Evolutionary conservation across 2,113 vertebrate genomes (phyloP).

Genomic region (Penelope pileata): DNA sequence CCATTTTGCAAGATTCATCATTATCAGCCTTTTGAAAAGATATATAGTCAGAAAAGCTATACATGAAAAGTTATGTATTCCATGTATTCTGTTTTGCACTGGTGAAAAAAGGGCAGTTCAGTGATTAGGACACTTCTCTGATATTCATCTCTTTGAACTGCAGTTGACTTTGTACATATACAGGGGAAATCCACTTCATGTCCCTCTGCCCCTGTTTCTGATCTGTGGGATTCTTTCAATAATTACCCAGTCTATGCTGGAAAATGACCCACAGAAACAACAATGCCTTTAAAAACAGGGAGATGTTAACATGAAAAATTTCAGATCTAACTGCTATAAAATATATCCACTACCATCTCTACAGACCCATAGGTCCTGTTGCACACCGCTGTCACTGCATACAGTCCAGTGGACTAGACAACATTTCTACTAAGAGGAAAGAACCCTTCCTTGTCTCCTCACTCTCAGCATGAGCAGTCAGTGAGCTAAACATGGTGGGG

Average conservation of each 20-base stretch:
- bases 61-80: neutral
- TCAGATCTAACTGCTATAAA: neutral
- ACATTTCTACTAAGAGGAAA: neutral
- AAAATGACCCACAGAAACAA: neutral
- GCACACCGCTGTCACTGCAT: neutral
- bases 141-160: neutral
- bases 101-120: neutral
- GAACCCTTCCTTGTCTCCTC: neutral
- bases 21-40: neutral
- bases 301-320: neutral
- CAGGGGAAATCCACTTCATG: neutral
- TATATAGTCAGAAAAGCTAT: neutral
- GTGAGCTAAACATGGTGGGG: neutral
- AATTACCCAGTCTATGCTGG: neutral
- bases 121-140: neutral
- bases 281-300: neutral
- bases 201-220: neutral
- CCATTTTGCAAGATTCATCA: neutral
- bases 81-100: neutral
- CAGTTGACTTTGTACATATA: neutral
- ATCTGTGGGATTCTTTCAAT: neutral
- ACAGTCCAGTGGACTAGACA: neutral
- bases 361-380: neutral
- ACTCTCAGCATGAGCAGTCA: neutral
- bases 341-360: neutral